Evolutionary conservation across 1,140 invertebrate genomes (phyloP).

Genomic region (Chionoecetes opilio): DNA sequence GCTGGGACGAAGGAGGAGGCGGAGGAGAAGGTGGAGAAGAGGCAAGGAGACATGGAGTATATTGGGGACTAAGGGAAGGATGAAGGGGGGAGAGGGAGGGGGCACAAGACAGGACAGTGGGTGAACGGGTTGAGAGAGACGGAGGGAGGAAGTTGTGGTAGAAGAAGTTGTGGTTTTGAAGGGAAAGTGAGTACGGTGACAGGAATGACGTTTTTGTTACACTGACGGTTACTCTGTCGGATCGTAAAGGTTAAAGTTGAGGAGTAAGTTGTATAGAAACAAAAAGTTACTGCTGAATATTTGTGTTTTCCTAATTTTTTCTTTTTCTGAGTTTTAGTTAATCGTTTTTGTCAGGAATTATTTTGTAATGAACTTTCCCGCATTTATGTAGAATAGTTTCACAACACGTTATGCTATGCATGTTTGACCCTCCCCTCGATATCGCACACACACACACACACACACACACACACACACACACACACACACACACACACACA

Average conservation of each 20-base stretch:
- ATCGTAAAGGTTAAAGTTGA: too few relatives aligned
- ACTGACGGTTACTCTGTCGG: not conserved
- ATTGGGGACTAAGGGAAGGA: too few relatives aligned
- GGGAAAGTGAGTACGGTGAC: conserved; percentile 15
- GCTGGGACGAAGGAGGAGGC: not conserved
- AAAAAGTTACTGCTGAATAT: too few relatives aligned
- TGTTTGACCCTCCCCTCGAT: too few relatives aligned
- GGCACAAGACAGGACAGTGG: not conserved
- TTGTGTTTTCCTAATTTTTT: too few relatives aligned
- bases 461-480: conserved; percentile 43
- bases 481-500: conserved; percentile 40
- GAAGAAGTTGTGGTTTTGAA: conserved; percentile 9
- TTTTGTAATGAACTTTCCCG: too few relatives aligned
- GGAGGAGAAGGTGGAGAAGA: not conserved
- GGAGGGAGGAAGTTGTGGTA: not conserved
- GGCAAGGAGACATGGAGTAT: not conserved
- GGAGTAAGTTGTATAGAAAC: too few relatives aligned
- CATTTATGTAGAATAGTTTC: too few relatives aligned
- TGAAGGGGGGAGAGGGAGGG: not conserved
- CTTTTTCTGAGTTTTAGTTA: not conserved
- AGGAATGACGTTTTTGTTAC: not conserved
- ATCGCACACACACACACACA: not conserved
- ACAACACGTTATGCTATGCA: too few relatives aligned
- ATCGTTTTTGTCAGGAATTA: not conserved
- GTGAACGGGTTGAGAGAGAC: not conserved